A percentile compares a stretch with the other conserved stretches of the same genome.
Conservation (phyloP, 1,140 invertebrate genomes). For the Bombus polaris region DNA sequence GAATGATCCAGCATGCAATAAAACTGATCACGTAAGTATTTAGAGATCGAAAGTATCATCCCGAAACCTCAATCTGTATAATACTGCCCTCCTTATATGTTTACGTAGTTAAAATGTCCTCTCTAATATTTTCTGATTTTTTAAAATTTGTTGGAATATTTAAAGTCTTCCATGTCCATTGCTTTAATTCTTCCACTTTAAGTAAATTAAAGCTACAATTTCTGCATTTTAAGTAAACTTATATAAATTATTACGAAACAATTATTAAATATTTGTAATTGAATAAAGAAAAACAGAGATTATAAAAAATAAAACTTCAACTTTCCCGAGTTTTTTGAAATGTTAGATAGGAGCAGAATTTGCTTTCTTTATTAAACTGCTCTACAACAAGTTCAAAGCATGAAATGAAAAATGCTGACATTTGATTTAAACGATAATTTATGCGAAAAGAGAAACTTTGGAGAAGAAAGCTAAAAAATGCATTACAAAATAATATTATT, state of each 20-base stretch:
- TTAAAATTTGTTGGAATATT: neutral
- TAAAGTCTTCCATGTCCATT: no score
- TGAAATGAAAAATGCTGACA: no score
- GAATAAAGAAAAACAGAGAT: neutral
- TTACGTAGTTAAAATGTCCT: neutral
- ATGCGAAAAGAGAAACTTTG: neutral
- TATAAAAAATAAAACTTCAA: neutral
- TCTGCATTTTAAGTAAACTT: no score
- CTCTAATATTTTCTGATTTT: neutral
- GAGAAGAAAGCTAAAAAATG: no score
- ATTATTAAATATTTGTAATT: neutral
- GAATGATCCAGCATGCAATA: conserved; percentile 6
- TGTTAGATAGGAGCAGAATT: no score
- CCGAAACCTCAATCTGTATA: neutral
- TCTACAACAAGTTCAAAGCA: neutral
- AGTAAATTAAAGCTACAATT: no score
- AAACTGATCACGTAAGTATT: neutral
- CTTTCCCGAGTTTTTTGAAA: no score
- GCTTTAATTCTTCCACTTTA: no score
- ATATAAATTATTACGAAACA: neutral
- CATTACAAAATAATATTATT: no score
- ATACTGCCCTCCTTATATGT: neutral
- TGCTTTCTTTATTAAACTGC: neutral
- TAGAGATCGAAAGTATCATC: neutral
- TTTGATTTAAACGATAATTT: no score